phyloP scores from a whole-genome alignment of 2,888 invertebrate genomes.

The Ganaspis brasiliensis region DNA sequence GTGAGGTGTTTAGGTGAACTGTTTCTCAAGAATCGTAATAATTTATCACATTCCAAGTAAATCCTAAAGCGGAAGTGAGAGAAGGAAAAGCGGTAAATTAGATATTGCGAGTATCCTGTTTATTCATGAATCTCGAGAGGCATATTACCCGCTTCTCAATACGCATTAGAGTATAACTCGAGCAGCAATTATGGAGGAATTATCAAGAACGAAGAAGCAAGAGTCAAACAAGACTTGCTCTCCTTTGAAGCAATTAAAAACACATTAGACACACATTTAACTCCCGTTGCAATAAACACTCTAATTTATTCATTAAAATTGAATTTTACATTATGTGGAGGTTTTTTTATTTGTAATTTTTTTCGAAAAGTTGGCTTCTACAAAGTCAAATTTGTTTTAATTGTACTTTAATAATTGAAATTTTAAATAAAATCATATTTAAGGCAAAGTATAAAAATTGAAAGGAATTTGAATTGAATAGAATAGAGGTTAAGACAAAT shows the following conservation, averaged over 20 bases:
- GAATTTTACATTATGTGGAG: too few relatives aligned
- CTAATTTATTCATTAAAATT: conserved; percentile 49
- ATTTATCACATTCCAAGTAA: conserved; percentile 24
- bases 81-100: conserved; percentile 30
- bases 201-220: conserved; percentile 49
- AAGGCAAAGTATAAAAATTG: too few relatives aligned
- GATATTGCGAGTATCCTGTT: conserved; percentile 34
- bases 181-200: conserved; percentile 52
- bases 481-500: too few relatives aligned
- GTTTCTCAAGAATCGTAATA: conserved; percentile 28
- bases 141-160: conserved; percentile 28
- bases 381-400: too few relatives aligned
- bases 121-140: conserved; percentile 26
- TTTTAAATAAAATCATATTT: too few relatives aligned
- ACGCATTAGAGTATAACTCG: conserved; percentile 29
- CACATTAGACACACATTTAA: conserved; percentile 62
- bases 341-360: neutral
- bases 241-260: conserved; percentile 61
- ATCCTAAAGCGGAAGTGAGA: conserved; percentile 27
- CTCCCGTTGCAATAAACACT: conserved; percentile 47
- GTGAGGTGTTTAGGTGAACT: neutral
- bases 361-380: too few relatives aligned
- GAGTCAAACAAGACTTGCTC: conserved; percentile 44
- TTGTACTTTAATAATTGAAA: too few relatives aligned
- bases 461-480: too few relatives aligned